Evolutionary conservation across 1,140 invertebrate species (phyloP), one percentile per base, ranked within the genome.

Genomic region (Heterodera carotae): DNA sequence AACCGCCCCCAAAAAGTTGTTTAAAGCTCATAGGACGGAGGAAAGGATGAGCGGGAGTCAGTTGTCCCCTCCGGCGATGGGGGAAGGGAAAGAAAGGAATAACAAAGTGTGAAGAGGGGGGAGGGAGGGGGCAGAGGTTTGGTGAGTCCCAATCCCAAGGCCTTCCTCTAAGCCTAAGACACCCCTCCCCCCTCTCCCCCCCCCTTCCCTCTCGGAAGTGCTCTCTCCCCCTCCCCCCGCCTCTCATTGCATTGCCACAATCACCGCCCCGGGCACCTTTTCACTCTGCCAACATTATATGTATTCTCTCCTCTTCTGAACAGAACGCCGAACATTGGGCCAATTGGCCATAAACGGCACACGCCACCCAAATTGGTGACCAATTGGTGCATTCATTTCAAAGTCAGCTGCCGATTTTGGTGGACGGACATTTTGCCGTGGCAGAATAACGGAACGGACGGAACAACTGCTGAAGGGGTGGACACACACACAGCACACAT

Each of bases 281-380:
- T 34, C 8, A 12, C 62, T 29, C 27, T 29, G 8, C 27, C 27
- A 66, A 34, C 48, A 53, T 66, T 1, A 62, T 27, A 10, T 43
- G 39, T 43, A 6, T 43, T 43, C 39, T 43, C 39, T 53, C 48
- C 62, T 22, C 62, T 66, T 66, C 33, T 22, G 48, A 53, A 53
- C 48, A 53, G 48, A 53, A 53, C 48, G 48, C 48, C 48, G 22
- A 53, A 53, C 48, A 22, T 53, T 22, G 27, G n/a, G 62, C 62
- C 62, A 66, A 66, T 66, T 66, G 62, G 62, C 62, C 62, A 66
- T 66, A 66, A 66, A 66, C 62, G 62, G 62, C 27, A 31, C n/a
- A 66, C 62, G 62, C 62, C n/a, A 66, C 48, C 5, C 15, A 53
- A 53, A 53, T 66, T 22, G 3, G 62, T 66, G 27, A 25, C 62